Evolutionary conservation across 1,140 invertebrate species (phyloP), one percentile per base, ranked within the genome.

Genomic region (Drosophila burlai): DNA sequence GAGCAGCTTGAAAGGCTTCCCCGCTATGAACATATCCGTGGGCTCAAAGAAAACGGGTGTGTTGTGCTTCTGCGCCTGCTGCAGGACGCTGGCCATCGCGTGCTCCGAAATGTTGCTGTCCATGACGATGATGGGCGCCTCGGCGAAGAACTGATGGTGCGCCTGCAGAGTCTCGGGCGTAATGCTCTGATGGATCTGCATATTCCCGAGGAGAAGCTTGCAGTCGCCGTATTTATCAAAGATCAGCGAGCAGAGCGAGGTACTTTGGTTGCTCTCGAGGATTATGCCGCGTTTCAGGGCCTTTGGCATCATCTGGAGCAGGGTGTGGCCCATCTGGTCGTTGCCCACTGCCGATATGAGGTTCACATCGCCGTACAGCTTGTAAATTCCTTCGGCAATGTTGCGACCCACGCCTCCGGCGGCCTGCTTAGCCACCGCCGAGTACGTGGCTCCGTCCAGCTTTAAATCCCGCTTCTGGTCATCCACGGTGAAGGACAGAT

Each of bases 361-460:
- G 50, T 95, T 93, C 0, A 96, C 95, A 3, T 93, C 90, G 8
- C 94, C 94, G 21, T 96, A 95, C 7, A 99, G 94, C 77, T 96
- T 95, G 58, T 94, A 94, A 10, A 99, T 93, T 49, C 96, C 96
- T 76, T 98, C 97, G 0, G 97, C 97, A n/a, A 99, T 94, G 89
- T 99, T 99, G 38, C 98, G 94, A 0, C 95, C 98, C 0, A 99
- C 98, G 13, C 98, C 98, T 4, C 98, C 98, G 15, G 95, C 95
- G 45, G 94, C 94, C 65, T 95, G 94, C n/a, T 94, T 93, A 47
- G 96, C 95, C 61, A 93, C 92, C 11, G 96, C 95, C 2, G 91
- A 84, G 81, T 97, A 95, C n/a, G 97, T 98, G 71, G 96, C 94
- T 5, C 97, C 97, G 91, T 98, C 96, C 40, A 96, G 81, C 95